Evolutionary conservation across 2,888 invertebrate species (phyloP).

Genomic region (Lasioglossum morio): DNA sequence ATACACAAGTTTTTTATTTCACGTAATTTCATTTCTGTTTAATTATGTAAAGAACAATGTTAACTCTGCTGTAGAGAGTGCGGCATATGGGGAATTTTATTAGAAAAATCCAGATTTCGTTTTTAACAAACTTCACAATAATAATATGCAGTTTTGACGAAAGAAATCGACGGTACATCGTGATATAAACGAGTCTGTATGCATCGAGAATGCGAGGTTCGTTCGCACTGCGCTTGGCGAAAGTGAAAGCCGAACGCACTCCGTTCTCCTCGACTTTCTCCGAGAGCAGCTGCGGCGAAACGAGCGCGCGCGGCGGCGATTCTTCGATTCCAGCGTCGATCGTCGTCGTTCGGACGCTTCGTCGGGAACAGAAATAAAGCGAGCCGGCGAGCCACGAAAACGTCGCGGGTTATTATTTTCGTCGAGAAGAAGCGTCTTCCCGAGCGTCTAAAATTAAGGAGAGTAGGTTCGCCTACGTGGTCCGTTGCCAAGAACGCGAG

Average conservation of each 20-base stretch:
- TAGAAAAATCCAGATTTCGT: too few species aligned
- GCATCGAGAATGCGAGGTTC: too few species aligned
- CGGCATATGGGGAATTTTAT: too few species aligned
- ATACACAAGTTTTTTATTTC: too few species aligned
- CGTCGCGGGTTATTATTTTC: neutral
- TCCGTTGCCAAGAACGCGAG: neutral
- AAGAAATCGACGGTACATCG: too few species aligned
- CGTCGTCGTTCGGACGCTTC: neutral
- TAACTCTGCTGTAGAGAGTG: too few species aligned
- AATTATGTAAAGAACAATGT: too few species aligned
- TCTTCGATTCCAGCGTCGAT: neutral
- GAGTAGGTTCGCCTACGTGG: neutral
- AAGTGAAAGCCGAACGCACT: slow-evolving; percentile 55
- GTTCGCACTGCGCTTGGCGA: neutral
- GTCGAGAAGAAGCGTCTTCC: neutral
- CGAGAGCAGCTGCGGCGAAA: neutral
- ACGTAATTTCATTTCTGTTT: too few species aligned
- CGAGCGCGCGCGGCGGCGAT: neutral
- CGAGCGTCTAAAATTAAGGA: slow-evolving; percentile 7
- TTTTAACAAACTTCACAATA: too few species aligned
- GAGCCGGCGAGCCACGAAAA: neutral
- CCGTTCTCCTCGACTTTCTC: slow-evolving; percentile 50
- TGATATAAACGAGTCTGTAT: too few species aligned
- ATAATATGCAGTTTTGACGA: too few species aligned
- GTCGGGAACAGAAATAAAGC: neutral